Evolutionary conservation across 2,113 vertebrate species (phyloP), one percentile per base, ranked within the genome.

Genomic region (Tetrao urogallus): DNA sequence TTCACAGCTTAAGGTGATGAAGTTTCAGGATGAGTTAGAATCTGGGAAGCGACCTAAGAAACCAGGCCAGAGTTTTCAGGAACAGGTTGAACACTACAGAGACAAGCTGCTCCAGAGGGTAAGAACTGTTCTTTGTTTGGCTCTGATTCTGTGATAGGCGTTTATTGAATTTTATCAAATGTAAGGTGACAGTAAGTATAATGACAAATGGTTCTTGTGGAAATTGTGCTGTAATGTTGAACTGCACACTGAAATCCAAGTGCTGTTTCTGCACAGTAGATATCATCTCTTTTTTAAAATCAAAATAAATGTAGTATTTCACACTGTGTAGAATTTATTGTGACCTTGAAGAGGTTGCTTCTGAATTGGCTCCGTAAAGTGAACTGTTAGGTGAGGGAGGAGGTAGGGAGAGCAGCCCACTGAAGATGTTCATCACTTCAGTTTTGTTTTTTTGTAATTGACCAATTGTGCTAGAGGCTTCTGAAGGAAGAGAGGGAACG

Each of bases 21-120:
- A 99, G 97, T 99, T 99, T 98, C 99, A 99, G 94, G 99, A 99
- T 97, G 99, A 99, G 96, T 97, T 99, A 92, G 99, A 99, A 89
- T 99, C 98, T 91, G 99, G 99, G 69, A 99, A 99, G 97, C 98
- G 99, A 93, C 98, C 99, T 69, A 99, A 99, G 96, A 99, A 99
- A 89, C 97, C 98, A 60, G 98, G 99, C 73, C 99, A 99, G 94
- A 99, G 98, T 96, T 98, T 99, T 97, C 99, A 99, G 96, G 99
- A 99, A 88, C 99, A 99, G 97, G 98, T 99, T 96, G 99, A 99
- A 97, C 99, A 99, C 93, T 99, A 99, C 96, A 98, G 99, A 95
- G 99, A 99, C 96, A 99, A 99, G 95, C 98, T 99, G 58, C 97
- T 99, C 45, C 99, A 99, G 95, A 98, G 99, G 98, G 99, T 99